Conservation (phyloP, 2,888 invertebrate species). For the Nomada ruficornis region DNA sequence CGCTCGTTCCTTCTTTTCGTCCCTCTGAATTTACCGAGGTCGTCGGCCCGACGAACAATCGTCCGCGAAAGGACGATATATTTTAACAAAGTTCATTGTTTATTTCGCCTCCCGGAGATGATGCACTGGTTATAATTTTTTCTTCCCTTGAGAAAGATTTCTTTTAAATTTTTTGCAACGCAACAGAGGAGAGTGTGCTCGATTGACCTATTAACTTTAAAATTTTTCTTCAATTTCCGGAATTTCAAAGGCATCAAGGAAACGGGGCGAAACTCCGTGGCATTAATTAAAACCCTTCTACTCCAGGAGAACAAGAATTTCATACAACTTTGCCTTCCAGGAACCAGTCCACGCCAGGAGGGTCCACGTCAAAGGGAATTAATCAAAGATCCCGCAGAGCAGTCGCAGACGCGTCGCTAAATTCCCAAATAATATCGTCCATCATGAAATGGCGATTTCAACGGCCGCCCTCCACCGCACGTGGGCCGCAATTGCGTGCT, state of each 20-base stretch:
- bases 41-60: neutral
- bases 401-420: constrained; percentile 1
- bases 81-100: neutral
- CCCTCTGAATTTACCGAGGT: neutral
- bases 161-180: too few species aligned
- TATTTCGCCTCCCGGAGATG: too few species aligned
- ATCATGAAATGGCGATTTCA: constrained; percentile 28
- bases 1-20: neutral
- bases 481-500: constrained; percentile 32
- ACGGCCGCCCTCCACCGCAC: constrained; percentile 15
- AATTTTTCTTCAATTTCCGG: too few species aligned
- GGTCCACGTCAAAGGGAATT: constrained; percentile 3
- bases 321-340: too few species aligned
- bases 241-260: too few species aligned
- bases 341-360: neutral
- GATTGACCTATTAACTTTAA: too few species aligned
- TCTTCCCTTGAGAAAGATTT: too few species aligned
- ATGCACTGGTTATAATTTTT: too few species aligned
- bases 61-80: neutral
- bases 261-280: too few species aligned
- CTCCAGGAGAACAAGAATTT: too few species aligned
- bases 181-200: too few species aligned
- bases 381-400: constrained; percentile 10
- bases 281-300: too few species aligned
- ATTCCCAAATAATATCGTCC: constrained; percentile 25